Evolutionary conservation across 2,113 vertebrate genomes (phyloP), one percentile per base, ranked within the genome.

Genomic region (Vidua chalybeata): DNA sequence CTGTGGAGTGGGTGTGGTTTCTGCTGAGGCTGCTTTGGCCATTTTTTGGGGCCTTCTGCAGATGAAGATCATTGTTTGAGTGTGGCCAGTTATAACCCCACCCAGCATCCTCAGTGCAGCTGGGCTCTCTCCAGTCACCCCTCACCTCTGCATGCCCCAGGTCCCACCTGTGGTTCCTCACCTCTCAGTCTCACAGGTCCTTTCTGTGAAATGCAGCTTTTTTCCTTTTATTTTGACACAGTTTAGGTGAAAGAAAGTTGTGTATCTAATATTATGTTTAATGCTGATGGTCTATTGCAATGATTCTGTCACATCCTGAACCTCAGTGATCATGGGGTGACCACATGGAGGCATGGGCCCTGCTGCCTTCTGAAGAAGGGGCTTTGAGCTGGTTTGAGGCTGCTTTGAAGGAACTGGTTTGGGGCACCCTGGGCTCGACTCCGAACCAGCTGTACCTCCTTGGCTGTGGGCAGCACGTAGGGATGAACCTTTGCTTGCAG

Each of bases 381-480:
- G 11, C 7, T 61, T 72, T 84, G 76, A 49, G 33, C 6, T 37
- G 23, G 0, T 71, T 48, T 74, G 35, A 24, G 59, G 48, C 15
- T 28, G 13, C 11, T 61, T 61, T 84, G 61, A 69, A 63, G 39
- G 62, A 75, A 19, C 11, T 30, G 16, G 0, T 67, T 51, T 67
- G 35, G 37, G 56, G 31, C 18, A n/a, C 17, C 20, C 26, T 31
- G 63, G 31, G 21, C 45, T 84, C 0, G 0, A 45, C 26, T 69
- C n/a, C 0, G 0, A 31, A 13, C 48, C 0, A 0, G 14, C 39
- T 3, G 3, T n/a, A 17, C 15, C 62, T 59, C 67, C 28, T 67
- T 16, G n/a, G 22, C n/a, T 16, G 43, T 41, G 30, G 63, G 41
- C 51, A 92, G 51, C 63, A 31, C 0, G 0, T 28, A 41, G 62